Percentiles rank a stretch among this genome's conserved stretches.
Evolutionary conservation across 35 echinoderm and acorn worm species (phyloP).

Genomic region (Eucidaris tribuloides): DNA sequence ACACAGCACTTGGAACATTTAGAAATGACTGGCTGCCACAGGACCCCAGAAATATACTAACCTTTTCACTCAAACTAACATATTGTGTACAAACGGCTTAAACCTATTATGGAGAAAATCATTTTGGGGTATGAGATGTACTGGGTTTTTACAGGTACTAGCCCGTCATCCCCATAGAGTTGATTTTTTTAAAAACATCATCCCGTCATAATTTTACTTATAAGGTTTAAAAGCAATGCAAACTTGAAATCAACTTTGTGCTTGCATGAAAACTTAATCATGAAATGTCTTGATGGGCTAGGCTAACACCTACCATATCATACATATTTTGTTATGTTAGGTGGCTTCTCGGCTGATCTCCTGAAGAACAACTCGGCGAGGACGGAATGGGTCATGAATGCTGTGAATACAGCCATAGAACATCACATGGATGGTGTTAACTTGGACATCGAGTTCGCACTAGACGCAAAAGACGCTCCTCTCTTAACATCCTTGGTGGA

Average conservation of each 20-base stretch:
- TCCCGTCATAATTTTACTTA: neutral
- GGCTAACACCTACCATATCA: neutral
- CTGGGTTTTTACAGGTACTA: too few relatives aligned
- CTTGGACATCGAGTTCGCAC: slow-evolving; percentile 82
- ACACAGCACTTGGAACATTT: too few relatives aligned
- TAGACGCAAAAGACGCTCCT: slow-evolving; percentile 45
- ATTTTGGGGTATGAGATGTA: too few relatives aligned
- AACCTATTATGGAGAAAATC: too few relatives aligned
- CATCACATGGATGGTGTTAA: slow-evolving; percentile 93
- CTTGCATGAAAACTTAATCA: neutral
- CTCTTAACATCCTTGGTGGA: slow-evolving; percentile 64
- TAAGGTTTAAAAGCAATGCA: neutral
- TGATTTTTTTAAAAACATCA: too few relatives aligned
- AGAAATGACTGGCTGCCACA: too few relatives aligned
- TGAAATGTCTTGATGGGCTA: neutral
- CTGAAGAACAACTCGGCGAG: slow-evolving; percentile 37
- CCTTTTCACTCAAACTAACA: too few relatives aligned
- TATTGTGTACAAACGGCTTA: too few relatives aligned
- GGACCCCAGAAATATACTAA: too few relatives aligned
- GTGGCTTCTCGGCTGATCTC: slow-evolving; percentile 19
- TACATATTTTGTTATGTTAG: slow-evolving; percentile 17
- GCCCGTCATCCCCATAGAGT: too few relatives aligned
- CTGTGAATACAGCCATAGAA: slow-evolving; percentile 31
- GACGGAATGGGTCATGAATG: slow-evolving; percentile 52
- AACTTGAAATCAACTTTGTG: neutral